Percentiles rank a stretch among this genome's conserved stretches.
Evolutionary conservation across 2,888 invertebrate genomes (phyloP).

Genomic region (Steinernema scapterisci): DNA sequence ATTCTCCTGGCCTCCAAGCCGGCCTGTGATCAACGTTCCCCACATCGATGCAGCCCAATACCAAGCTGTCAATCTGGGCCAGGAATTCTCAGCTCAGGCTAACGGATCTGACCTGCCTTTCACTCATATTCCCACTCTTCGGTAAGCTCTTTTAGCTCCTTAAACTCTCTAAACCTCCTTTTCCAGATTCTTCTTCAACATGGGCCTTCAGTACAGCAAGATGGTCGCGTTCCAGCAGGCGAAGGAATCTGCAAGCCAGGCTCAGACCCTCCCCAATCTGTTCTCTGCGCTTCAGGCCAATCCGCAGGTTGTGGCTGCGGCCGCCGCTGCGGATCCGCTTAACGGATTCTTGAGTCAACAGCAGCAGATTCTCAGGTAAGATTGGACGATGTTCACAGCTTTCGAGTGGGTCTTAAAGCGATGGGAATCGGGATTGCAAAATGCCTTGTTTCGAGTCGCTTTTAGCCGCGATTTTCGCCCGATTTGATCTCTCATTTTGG

Average conservation of each 20-base stretch:
- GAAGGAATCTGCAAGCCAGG: neutral
- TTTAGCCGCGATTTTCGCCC: no score
- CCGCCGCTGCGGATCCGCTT: neutral
- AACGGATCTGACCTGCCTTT: conserved; percentile 14
- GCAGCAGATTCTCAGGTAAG: neutral
- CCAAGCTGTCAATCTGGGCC: neutral
- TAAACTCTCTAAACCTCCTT: no score
- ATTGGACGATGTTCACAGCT: no score
- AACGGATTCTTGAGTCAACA: neutral
- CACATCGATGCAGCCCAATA: neutral
- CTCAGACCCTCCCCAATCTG: neutral
- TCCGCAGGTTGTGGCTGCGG: neutral
- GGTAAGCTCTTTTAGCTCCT: no score
- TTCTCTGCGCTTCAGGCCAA: neutral
- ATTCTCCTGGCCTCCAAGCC: neutral
- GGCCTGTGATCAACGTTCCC: conserved; percentile 3
- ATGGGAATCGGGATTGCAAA: no score
- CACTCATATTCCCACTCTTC: neutral
- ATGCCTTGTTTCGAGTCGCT: no score
- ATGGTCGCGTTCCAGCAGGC: neutral
- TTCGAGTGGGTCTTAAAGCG: no score
- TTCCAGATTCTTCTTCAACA: conserved; percentile 26
- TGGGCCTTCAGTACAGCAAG: conserved; percentile 18
- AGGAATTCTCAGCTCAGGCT: neutral
- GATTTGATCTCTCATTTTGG: no score